Base-by-base conservation (phyloP, 2,797 vertebrate species). In the Thamnophis elegans region DNA sequence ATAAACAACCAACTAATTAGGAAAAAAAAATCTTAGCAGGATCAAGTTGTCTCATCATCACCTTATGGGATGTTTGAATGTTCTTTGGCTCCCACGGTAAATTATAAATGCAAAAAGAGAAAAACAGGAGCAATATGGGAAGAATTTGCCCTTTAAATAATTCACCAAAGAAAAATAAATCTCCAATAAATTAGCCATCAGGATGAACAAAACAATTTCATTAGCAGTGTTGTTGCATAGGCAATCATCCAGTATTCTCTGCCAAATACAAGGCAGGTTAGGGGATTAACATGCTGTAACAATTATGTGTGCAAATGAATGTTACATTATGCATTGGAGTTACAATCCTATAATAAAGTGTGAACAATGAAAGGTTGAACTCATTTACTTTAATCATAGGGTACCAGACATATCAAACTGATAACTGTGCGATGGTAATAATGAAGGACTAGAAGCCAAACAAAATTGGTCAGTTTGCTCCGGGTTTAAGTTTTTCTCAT, bases 291-390 rank as follows among this genome's bases (percentile, higher is more conserved):
- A 91, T 62, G 93, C n/a, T 94, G 11, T n/a, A 90, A 89, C 60
- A 87, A 91, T 91, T 91, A 91, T 60, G 60, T 4, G 88, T 87
- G 88, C 8, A 47, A 93, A 89, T 93, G 82, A 89, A 87, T 90
- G 86, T 89, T 89, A 55, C 85, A 93, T 90, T 87, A 89, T 87
- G 91, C 95, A 0, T 88, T 93, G 65, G 60, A 73, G 86, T 58
- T 73, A 55, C 62, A 89, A 59, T 87, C 59, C 73, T 92, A 86
- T 20, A 93, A 89, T 89, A 78, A 91, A 36, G 36, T 87, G 87
- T 92, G 89, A 92, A 90, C 82, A 92, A 90, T 73, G 78, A 93
- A 93, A 5, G 12, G 13, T 90, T 93, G 89, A 82, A 93, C 90
- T 87, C 56, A 78, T 93, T 89, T 92, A 82, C 88, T 53, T 0